A percentile compares a stretch with the other conserved stretches of the same genome.
phyloP scores from a whole-genome alignment of 2,888 invertebrate genomes.

The Exephanes ischioxanthus region DNA sequence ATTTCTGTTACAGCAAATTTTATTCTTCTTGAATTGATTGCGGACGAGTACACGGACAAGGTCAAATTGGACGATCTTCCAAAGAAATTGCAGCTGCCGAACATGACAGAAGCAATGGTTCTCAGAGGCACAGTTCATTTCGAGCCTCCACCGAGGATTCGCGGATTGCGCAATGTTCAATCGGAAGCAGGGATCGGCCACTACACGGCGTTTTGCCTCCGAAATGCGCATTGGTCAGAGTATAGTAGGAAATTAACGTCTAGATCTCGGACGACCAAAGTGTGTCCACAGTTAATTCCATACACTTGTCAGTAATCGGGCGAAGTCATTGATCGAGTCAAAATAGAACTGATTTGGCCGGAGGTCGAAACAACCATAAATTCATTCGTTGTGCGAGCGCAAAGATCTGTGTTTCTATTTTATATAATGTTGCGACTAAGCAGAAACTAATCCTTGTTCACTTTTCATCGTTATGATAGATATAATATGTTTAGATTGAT shows the following conservation, averaged over 20 bases:
- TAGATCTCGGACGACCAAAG: too few relatives aligned
- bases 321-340: too few relatives aligned
- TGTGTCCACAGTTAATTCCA: too few relatives aligned
- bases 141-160: neutral
- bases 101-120: conserved; percentile 24
- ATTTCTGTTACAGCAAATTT: conserved; percentile 7
- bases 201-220: conserved; percentile 34
- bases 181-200: conserved; percentile 20
- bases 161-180: neutral
- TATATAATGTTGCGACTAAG: too few relatives aligned
- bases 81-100: conserved; percentile 21
- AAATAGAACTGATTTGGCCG: too few relatives aligned
- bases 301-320: too few relatives aligned
- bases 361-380: too few relatives aligned
- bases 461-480: too few relatives aligned
- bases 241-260: neutral
- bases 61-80: conserved; percentile 14
- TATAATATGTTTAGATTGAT: too few relatives aligned
- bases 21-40: conserved; percentile 22
- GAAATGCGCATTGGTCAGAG: conserved; percentile 20
- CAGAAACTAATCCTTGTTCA: too few relatives aligned
- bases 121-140: conserved; percentile 25
- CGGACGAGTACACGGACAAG: neutral
- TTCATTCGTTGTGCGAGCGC: too few relatives aligned
- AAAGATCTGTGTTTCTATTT: too few relatives aligned